Percentiles rank a stretch among this genome's conserved stretches.
Evolutionary conservation across 2,113 vertebrate genomes (phyloP).

Genomic region (Petromus typicus): DNA sequence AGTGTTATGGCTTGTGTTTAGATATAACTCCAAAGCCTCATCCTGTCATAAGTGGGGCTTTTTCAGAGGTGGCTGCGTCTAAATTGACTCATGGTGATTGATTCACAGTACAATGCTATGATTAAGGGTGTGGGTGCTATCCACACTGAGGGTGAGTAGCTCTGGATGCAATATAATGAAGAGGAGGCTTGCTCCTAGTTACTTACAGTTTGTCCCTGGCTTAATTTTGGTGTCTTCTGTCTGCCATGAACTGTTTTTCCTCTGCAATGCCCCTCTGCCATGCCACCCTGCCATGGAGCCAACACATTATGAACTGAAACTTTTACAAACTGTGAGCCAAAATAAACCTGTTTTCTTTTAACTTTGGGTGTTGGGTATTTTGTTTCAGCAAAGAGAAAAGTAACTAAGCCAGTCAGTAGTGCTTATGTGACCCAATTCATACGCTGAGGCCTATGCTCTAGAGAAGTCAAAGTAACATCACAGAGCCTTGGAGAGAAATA

Average conservation of each 20-base stretch:
- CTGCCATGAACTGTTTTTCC: neutral
- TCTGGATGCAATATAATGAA: neutral
- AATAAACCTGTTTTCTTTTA: neutral
- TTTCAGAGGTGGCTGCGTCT: neutral
- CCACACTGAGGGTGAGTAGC: neutral
- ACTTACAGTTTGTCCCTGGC: neutral
- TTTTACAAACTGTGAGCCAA: neutral
- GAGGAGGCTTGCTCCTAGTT: neutral
- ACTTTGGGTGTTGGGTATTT: neutral
- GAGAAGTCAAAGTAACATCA: neutral
- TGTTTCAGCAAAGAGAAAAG: neutral
- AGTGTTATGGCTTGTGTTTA: neutral
- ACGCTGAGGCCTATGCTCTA: neutral
- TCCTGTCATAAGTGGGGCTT: neutral
- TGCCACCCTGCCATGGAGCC: neutral
- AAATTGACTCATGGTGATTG: neutral
- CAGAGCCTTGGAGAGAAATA: neutral
- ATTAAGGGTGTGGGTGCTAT: neutral
- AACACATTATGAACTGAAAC: neutral
- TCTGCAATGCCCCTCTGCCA: neutral
- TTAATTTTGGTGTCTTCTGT: neutral
- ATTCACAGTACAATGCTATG: neutral
- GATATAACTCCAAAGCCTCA: neutral
- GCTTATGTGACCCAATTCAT: neutral
- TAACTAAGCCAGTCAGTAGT: neutral